Conservation (phyloP, 2,113 vertebrate genomes). For the Marcusenius ussheri region DNA sequence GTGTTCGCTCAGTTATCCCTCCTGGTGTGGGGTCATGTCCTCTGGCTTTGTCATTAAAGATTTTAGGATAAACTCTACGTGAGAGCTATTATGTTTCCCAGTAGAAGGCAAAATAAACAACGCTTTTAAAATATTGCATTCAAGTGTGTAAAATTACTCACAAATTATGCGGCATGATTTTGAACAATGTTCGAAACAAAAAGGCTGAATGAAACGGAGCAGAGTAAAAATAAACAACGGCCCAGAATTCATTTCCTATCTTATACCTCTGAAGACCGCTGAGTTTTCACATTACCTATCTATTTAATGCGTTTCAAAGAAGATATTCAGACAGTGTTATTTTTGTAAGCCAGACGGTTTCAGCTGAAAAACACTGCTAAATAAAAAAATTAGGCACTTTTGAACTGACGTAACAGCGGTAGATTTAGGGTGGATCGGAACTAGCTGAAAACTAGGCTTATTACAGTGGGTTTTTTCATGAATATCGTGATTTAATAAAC, state of each 20-base stretch:
- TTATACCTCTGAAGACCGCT: not conserved
- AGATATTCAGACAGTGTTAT: not conserved
- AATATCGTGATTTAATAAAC: not conserved
- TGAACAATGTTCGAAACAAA: not conserved
- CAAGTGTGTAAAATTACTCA: not conserved
- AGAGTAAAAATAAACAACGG: constrained; percentile 1
- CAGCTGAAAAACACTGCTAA: not conserved
- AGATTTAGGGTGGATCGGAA: not conserved
- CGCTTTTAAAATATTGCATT: not conserved
- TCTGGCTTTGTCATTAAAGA: constrained; percentile 17
- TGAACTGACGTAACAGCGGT: not conserved
- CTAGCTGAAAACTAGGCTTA: not conserved
- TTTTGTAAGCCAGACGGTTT: not conserved
- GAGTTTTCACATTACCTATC: not conserved
- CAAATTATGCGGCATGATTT: constrained; percentile 1
- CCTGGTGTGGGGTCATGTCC: constrained; percentile 17
- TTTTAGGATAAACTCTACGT: constrained; percentile 7
- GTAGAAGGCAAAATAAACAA: constrained; percentile 13
- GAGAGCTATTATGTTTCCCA: constrained; percentile 3
- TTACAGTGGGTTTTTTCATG: not conserved
- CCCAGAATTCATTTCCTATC: not conserved
- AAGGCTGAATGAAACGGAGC: not conserved
- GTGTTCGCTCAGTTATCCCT: constrained; percentile 5
- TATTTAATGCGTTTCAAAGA: not conserved
- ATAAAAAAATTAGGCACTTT: not conserved